These are phyloP conservation scores for Acanthococcus lagerstroemiae DNA, from an alignment of 2,888 invertebrate genomes.

Conservation along the genomic window DNA sequence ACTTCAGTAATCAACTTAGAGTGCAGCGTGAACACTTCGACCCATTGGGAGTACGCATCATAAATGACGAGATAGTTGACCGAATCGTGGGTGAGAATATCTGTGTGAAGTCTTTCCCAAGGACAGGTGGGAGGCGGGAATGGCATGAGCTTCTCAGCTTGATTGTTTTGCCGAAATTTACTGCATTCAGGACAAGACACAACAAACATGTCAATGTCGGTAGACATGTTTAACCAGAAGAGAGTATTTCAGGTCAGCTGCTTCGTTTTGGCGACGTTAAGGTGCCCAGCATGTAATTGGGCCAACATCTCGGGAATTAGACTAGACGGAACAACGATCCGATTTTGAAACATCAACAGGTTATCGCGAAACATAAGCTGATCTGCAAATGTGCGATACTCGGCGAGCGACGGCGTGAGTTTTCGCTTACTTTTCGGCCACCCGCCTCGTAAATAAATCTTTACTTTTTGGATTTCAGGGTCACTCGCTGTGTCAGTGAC, in stretches of 20 bases:
- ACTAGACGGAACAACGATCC: not conserved
- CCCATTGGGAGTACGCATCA: not conserved
- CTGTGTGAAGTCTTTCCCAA: not conserved
- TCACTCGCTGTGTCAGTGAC: not conserved
- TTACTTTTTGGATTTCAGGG: not conserved
- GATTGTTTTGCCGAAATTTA: conserved; percentile 6
- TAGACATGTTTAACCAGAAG: not conserved
- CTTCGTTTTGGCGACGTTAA: not conserved
- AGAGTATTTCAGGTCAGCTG: not conserved
- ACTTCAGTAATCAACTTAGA: not conserved
- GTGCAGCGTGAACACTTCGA: not conserved
- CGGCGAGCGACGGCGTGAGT: not conserved
- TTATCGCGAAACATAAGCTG: not conserved
- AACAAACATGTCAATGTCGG: not conserved
- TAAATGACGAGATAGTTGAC: not conserved
- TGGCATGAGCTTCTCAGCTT: not conserved
- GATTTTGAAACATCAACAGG: not conserved
- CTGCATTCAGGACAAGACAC: not conserved
- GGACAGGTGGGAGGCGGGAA: not conserved
- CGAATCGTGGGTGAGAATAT: not conserved
- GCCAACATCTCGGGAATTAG: not conserved
- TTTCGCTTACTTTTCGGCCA: not conserved
- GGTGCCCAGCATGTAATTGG: not conserved
- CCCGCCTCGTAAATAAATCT: not conserved
- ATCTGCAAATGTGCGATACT: not conserved